Conservation (phyloP, 2,113 vertebrate genomes). For the Synodontis membranacea region DNA sequence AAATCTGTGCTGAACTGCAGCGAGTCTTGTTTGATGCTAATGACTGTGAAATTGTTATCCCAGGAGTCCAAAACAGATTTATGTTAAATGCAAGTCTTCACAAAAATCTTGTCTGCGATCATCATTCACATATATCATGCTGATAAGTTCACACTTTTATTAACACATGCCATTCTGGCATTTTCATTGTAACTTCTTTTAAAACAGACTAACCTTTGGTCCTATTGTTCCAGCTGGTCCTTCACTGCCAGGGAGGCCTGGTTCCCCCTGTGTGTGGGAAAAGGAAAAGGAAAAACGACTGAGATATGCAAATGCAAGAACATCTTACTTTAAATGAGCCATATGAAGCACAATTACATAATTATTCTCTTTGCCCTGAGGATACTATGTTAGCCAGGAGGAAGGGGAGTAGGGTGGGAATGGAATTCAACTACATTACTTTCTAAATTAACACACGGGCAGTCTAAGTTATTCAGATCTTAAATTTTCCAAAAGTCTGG, state of each 20-base stretch:
- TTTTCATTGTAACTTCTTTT: neutral
- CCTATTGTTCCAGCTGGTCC: conserved; percentile 59
- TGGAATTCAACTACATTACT: neutral
- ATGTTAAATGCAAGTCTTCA: neutral
- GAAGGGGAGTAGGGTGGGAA: conserved; percentile 2
- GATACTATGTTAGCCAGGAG: neutral
- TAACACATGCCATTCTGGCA: neutral
- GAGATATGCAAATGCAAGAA: conserved; percentile 11
- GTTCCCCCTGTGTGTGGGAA: conserved; percentile 61
- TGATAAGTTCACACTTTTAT: conserved; percentile 2
- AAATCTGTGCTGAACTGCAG: neutral
- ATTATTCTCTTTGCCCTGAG: conserved; percentile 29
- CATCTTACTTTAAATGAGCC: conserved; percentile 41
- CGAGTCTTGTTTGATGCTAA: conserved; percentile 30
- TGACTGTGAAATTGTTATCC: conserved; percentile 42
- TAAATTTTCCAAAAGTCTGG: neutral
- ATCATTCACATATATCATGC: neutral
- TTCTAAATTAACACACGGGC: neutral
- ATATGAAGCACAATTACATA: conserved; percentile 49
- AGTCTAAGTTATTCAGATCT: neutral
- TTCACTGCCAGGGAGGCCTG: conserved; percentile 57
- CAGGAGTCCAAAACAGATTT: neutral
- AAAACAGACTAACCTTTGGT: conserved; percentile 62
- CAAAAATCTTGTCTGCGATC: conserved; percentile 26
- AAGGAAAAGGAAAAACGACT: conserved; percentile 30